Evolutionary conservation across 2,888 invertebrate species (phyloP), one percentile per base, ranked within the genome.

Genomic region (Leptinotarsa rubiginosa): DNA sequence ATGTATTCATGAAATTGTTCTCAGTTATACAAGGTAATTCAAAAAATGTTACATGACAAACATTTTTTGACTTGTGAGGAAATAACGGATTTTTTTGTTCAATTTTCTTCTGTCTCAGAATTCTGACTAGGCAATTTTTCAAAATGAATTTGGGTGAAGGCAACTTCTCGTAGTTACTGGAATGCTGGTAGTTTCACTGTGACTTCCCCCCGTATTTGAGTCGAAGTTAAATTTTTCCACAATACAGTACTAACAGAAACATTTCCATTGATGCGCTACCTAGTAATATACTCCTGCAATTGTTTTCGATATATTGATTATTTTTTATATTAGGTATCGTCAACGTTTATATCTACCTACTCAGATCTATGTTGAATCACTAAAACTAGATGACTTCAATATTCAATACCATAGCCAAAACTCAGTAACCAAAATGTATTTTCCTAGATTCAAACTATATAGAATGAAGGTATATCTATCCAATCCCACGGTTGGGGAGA

Each of bases 271-370:
- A 82, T 84, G 84, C 83, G 84, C 85, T 83, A 79, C 73, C 79
- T 66, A 69, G 69, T 72, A 69, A 82, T 79, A 80, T 82, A 83
- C 81, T 84, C 81, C 84, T 85, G 84, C 84, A 84, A 83, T 83
- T 82, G 80, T 82, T 79, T 84, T 85, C 85, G 84, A 85, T 85
- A 85, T 85, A 86, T 83, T 84, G 84, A 83, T 85, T 85, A 83
- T 70, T 82, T 85, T 77, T 83, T 81, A 80, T 81, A 81, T 81
- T 80, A 81, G 82, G 80, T 81, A 81, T 84, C 83, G 81, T 84
- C 82, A 83, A 78, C 79, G 77, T 81, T 81, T 81, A 83, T 81
- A 79, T 82, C 84, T 84, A 85, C 75, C 85, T 85, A 85, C 81
- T 83, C 82, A 84, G 82, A 84, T 81, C 83, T 85, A 85, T 83